A percentile compares a stretch with the other conserved stretches of the same genome.
Conservation (phyloP, 2,888 invertebrate species). For the Caenorhabditis sp. region DNA sequence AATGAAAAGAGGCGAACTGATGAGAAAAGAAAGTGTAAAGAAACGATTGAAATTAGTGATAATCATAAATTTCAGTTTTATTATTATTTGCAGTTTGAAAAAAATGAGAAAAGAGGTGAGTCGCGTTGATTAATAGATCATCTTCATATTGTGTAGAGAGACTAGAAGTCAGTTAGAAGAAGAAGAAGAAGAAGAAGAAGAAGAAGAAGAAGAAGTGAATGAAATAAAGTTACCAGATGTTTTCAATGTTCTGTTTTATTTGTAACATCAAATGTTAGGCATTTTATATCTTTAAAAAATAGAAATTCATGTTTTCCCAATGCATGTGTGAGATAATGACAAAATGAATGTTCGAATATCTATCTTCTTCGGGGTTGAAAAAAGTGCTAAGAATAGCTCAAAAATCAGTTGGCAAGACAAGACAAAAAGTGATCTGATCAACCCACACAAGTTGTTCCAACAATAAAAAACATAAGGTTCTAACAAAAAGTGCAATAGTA, state of each 20-base stretch:
- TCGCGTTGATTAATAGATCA: conserved; percentile 7
- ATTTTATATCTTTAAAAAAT: background rate
- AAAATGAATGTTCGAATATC: background rate
- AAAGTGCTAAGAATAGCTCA: background rate
- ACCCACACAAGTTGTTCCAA: background rate
- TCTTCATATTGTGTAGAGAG: conserved; percentile 23
- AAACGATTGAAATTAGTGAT: background rate
- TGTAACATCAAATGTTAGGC: too few species aligned
- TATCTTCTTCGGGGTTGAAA: too few species aligned
- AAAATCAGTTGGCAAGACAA: background rate
- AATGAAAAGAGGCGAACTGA: background rate
- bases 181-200: background rate
- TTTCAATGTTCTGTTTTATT: background rate
- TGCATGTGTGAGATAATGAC: background rate
- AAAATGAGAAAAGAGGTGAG: conserved; percentile 15
- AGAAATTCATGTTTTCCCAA: background rate
- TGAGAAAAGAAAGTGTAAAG: conserved; percentile 11
- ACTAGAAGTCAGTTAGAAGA: conserved; percentile 6
- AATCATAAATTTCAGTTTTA: conserved; percentile 15
- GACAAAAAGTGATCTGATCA: conserved; percentile 1
- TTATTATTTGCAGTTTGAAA: conserved; percentile 2
- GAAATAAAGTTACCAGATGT: conserved; percentile 7
- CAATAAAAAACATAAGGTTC: background rate
- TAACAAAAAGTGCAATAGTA: background rate
- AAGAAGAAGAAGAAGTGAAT: background rate